Percentiles rank a stretch among this genome's conserved stretches.
phyloP scores from a whole-genome alignment of 2,888 invertebrate species.

The Griposia aprilina region DNA sequence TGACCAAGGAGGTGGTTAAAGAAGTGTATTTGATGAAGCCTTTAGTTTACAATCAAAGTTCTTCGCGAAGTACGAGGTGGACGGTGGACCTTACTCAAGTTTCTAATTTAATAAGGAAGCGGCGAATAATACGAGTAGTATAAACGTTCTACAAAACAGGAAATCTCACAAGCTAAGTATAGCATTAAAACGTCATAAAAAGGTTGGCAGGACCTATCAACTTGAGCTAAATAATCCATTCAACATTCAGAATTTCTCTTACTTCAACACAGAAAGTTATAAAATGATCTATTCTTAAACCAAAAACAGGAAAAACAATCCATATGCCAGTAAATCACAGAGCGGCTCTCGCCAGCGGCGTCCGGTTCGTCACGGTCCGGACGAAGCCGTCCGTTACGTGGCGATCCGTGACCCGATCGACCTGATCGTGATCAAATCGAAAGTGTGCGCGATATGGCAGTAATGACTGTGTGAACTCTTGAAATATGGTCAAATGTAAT shows the following conservation, averaged over 20 bases:
- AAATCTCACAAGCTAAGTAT: not conserved
- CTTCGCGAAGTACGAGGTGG: not conserved
- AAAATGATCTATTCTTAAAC: constrained; percentile 8
- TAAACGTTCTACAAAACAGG: too few species aligned
- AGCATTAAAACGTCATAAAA: not conserved
- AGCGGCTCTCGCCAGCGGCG: constrained; percentile 56
- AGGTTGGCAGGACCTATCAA: too few species aligned
- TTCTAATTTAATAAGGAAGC: not conserved
- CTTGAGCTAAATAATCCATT: not conserved
- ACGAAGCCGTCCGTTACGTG: constrained; percentile 50
- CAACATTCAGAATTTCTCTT: constrained; percentile 14
- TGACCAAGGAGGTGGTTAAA: not conserved
- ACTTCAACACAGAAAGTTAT: not conserved
- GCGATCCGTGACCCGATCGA: constrained; percentile 56
- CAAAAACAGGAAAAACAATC: constrained; percentile 29
- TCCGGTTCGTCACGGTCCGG: constrained; percentile 46
- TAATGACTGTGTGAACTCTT: constrained; percentile 54
- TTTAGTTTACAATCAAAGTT: too few species aligned
- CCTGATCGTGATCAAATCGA: constrained; percentile 62
- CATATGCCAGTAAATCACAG: constrained; percentile 55
- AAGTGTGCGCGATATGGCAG: constrained; percentile 65
- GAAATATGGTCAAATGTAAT: constrained; percentile 60
- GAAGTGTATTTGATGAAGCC: not conserved
- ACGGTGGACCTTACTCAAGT: not conserved
- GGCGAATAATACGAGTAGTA: not conserved